Evolutionary conservation across 2,113 vertebrate genomes (phyloP).

Genomic region (Lagopus muta): DNA sequence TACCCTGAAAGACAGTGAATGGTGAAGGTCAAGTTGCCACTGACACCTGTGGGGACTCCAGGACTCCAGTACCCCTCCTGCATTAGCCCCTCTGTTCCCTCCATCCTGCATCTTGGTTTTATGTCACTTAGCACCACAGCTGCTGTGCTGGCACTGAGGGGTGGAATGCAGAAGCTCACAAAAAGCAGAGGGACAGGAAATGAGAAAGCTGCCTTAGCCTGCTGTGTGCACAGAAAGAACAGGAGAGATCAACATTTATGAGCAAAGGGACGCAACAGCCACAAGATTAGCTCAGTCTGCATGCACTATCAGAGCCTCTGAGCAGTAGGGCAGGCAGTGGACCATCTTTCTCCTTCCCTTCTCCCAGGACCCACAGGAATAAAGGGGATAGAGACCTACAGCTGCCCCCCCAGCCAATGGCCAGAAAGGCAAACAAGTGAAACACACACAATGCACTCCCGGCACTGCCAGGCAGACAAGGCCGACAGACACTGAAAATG

Average conservation of each 20-base stretch:
- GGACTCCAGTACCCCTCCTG: background rate
- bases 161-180: background rate
- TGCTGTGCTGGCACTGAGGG: background rate
- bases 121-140: rapidly evolving
- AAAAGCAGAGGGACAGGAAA: background rate
- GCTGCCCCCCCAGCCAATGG: background rate
- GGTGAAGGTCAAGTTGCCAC: background rate
- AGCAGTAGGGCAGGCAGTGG: background rate
- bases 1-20: constrained; percentile 79
- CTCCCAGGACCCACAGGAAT: background rate
- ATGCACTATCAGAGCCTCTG: background rate
- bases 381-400: background rate
- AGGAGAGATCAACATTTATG: background rate
- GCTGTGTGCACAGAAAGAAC: background rate
- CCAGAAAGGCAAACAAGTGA: background rate
- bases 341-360: background rate
- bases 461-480: background rate
- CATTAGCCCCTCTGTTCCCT: background rate
- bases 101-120: background rate
- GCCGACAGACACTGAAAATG: background rate
- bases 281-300: background rate
- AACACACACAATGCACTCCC: background rate
- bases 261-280: background rate
- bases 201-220: background rate
- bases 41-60: background rate